These are phyloP conservation scores for Scopus umbretta DNA, from an alignment of 2,113 vertebrate genomes.

Conservation along the genomic window DNA sequence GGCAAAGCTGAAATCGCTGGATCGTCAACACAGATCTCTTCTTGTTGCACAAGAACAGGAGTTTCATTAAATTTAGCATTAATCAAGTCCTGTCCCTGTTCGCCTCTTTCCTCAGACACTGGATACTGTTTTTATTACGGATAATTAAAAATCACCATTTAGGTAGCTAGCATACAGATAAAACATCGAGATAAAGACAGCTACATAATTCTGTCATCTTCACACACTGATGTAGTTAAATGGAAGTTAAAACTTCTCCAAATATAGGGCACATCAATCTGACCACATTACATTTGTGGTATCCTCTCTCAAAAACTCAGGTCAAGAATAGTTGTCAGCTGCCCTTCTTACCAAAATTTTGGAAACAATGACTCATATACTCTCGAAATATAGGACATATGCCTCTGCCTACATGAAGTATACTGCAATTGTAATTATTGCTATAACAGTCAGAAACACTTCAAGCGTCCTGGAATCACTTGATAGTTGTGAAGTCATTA, in stretches of 20 bases:
- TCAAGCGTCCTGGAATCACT: background rate
- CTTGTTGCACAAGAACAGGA: background rate
- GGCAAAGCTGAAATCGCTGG: background rate
- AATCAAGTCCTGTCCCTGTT: background rate
- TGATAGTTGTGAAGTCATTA: background rate
- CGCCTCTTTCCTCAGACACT: background rate
- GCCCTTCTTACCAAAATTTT: background rate
- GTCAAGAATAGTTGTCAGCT: background rate
- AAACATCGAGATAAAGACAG: background rate
- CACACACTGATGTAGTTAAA: background rate
- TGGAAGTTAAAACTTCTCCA: background rate
- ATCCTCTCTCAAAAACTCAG: background rate
- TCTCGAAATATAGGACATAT: background rate
- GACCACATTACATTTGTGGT: background rate
- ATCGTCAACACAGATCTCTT: rapidly evolving
- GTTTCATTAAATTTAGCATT: background rate
- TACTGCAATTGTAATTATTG: background rate
- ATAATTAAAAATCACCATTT: background rate
- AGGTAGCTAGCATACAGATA: background rate
- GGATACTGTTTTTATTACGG: background rate
- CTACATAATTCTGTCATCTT: background rate
- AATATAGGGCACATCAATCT: background rate
- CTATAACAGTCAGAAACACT: background rate
- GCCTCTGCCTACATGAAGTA: background rate
- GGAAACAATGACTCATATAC: background rate